These are phyloP conservation scores for Campaea margaritaria DNA, from an alignment of 2,888 invertebrate species.

Conservation along the genomic window DNA sequence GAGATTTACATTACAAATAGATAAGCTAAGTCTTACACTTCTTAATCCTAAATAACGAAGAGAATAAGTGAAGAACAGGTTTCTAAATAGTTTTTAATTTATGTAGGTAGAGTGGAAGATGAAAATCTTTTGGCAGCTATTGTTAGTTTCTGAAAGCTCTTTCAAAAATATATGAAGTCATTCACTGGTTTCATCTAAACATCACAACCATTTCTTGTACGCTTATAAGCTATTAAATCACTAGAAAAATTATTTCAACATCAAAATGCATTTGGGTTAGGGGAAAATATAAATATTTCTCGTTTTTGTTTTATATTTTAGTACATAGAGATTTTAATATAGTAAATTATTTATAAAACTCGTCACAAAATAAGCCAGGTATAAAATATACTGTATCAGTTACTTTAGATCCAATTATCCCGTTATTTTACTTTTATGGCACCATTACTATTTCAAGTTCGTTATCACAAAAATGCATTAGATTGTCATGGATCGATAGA, in stretches of 20 bases:
- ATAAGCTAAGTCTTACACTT: slow-evolving; percentile 37
- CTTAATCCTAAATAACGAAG: slow-evolving; percentile 25
- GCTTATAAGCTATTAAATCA: slow-evolving; percentile 36
- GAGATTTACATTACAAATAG: slow-evolving; percentile 56
- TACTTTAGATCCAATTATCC: slow-evolving; percentile 45
- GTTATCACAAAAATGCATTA: slow-evolving; percentile 58
- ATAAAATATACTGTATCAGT: slow-evolving; percentile 49
- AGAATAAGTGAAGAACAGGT: slow-evolving; percentile 8
- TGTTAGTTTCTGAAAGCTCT: slow-evolving; percentile 41
- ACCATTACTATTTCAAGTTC: slow-evolving; percentile 53
- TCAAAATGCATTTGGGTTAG: slow-evolving; percentile 36
- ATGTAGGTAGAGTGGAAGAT: slow-evolving; percentile 26
- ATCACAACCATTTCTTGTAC: slow-evolving; percentile 58
- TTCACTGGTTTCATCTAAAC: slow-evolving; percentile 41
- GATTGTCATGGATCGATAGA: slow-evolving; percentile 64
- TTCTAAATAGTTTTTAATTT: slow-evolving; percentile 13
- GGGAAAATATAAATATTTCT: slow-evolving; percentile 21
- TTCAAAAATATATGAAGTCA: slow-evolving; percentile 26
- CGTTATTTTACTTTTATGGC: slow-evolving; percentile 54
- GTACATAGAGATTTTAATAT: slow-evolving; percentile 19
- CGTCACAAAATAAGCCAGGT: slow-evolving; percentile 35
- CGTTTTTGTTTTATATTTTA: slow-evolving; percentile 18
- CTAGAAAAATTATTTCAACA: slow-evolving; percentile 29
- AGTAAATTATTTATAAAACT: slow-evolving; percentile 20
- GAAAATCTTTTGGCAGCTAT: slow-evolving; percentile 42